phyloP scores from a whole-genome alignment of 2,113 vertebrate species.

The Pomatorhinus ruficollis region DNA sequence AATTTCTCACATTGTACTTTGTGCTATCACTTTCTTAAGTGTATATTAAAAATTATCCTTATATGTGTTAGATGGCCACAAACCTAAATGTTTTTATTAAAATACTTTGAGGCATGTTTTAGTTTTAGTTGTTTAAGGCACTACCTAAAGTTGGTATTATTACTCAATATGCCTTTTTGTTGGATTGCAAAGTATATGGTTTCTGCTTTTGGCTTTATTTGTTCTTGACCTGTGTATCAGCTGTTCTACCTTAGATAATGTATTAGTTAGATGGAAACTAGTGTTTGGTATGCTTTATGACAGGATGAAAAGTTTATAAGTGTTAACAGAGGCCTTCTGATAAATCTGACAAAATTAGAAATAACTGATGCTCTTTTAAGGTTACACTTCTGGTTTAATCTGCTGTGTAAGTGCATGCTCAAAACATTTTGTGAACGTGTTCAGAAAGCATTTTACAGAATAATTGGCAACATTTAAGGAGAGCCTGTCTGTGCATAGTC shows the following conservation, averaged over 20 bases:
- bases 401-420: neutral
- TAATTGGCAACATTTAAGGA: neutral
- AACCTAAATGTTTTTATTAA: neutral
- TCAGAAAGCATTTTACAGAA: neutral
- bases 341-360: neutral
- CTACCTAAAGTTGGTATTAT: neutral
- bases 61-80: neutral
- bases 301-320: neutral
- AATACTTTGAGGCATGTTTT: neutral
- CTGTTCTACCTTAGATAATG: neutral
- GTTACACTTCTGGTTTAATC: neutral
- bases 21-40: neutral
- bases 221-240: neutral
- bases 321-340: neutral
- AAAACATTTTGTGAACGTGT: neutral
- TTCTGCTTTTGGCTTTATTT: neutral
- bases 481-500: neutral
- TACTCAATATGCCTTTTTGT: neutral
- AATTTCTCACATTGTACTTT: neutral
- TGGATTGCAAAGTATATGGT: neutral
- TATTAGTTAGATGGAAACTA: neutral
- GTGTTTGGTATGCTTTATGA: neutral
- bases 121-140: neutral
- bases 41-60: neutral
- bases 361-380: neutral